phyloP scores from a whole-genome alignment of 2,888 invertebrate genomes.

The Venusia cambrica region DNA sequence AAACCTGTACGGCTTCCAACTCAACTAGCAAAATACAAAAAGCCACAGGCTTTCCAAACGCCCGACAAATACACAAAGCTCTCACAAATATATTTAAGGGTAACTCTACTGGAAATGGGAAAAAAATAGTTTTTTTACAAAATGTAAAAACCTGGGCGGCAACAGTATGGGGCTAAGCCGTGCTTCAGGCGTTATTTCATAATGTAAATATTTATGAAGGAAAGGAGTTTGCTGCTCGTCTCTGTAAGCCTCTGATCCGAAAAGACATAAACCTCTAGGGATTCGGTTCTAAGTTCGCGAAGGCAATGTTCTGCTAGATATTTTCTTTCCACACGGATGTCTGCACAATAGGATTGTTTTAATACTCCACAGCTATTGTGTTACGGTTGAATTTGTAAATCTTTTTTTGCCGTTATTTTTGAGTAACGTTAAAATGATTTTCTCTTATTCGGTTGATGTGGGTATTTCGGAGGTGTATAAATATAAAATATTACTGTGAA shows the following conservation, averaged over 20 bases:
- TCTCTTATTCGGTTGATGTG: conserved; percentile 3
- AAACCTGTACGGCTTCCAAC: too few relatives aligned
- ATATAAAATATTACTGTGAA: too few relatives aligned
- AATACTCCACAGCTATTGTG: conserved; percentile 34
- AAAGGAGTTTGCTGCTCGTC: conserved; percentile 68
- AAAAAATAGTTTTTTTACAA: conserved; percentile 47
- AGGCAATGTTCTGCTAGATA: conserved; percentile 57
- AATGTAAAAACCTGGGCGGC: conserved; percentile 70
- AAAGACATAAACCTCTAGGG: conserved; percentile 77
- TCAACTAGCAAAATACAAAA: too few relatives aligned
- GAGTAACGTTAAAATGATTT: conserved; percentile 10
- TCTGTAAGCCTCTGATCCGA: conserved; percentile 75
- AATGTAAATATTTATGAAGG: conserved; percentile 80
- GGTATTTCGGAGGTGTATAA: too few relatives aligned
- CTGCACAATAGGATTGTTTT: conserved; percentile 30
- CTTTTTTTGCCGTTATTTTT: conserved; percentile 20
- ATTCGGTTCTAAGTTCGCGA: conserved; percentile 75
- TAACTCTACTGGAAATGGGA: too few relatives aligned
- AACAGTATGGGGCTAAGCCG: conserved; percentile 58
- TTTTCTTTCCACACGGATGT: conserved; percentile 43
- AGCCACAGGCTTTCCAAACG: too few relatives aligned
- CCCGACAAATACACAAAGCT: too few relatives aligned
- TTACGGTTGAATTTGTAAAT: conserved; percentile 30
- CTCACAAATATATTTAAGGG: too few relatives aligned
- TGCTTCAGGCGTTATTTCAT: conserved; percentile 73